phyloP scores from a whole-genome alignment of 2,888 invertebrate species.

The Camptogramma bilineatum region DNA sequence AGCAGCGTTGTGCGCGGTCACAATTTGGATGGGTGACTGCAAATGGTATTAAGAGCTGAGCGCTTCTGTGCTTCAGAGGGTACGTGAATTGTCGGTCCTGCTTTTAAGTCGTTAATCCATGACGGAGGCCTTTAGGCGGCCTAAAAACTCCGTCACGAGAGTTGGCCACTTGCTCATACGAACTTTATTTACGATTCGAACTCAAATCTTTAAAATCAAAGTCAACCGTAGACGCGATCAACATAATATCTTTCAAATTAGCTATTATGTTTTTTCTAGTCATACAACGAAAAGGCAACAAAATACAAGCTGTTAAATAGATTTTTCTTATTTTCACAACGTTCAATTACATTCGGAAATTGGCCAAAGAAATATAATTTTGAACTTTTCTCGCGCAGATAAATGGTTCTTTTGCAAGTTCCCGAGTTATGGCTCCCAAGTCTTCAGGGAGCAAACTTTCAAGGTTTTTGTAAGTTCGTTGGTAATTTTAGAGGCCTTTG shows the following conservation, averaged over 20 bases:
- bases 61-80: too few species aligned
- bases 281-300: neutral
- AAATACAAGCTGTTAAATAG: neutral
- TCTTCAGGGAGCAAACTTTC: slow-evolving; percentile 51
- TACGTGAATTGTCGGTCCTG: too few species aligned
- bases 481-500: slow-evolving; percentile 32
- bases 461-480: slow-evolving; percentile 43
- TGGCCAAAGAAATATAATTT: slow-evolving; percentile 59
- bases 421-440: slow-evolving; percentile 52
- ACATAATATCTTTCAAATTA: neutral
- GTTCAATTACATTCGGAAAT: slow-evolving; percentile 60
- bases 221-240: neutral
- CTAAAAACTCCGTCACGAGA: too few species aligned
- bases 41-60: too few species aligned
- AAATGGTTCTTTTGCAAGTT: slow-evolving; percentile 61
- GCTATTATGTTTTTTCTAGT: neutral
- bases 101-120: too few species aligned
- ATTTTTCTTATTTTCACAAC: slow-evolving; percentile 25
- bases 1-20: too few species aligned
- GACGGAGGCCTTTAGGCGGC: too few species aligned
- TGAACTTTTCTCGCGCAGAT: slow-evolving; percentile 55
- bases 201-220: too few species aligned
- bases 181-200: too few species aligned
- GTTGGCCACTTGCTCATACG: too few species aligned
- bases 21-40: too few species aligned